Evolutionary conservation across 2,113 vertebrate genomes (phyloP).

Genomic region (Procapra przewalskii): DNA sequence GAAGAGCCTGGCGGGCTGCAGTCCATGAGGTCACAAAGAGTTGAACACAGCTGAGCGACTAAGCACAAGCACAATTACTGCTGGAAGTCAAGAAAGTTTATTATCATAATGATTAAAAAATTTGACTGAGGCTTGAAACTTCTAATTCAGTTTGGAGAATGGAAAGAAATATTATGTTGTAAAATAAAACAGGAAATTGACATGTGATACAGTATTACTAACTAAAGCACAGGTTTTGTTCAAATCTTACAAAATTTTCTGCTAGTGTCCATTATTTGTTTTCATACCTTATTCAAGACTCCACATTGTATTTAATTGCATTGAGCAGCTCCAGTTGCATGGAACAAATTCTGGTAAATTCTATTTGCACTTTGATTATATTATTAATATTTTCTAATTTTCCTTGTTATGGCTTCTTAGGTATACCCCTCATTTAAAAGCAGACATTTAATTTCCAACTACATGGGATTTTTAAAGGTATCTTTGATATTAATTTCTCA

Average conservation of each 20-base stretch:
- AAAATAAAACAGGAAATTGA: neutral
- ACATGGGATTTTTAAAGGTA: neutral
- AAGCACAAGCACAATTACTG: neutral
- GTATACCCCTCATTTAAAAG: neutral
- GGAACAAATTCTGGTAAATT: neutral
- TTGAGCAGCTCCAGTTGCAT: neutral
- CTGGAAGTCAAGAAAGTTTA: neutral
- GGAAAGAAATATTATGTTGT: neutral
- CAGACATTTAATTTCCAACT: neutral
- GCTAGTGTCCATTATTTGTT: neutral
- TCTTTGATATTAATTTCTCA: neutral
- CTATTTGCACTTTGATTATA: neutral
- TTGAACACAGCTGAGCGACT: neutral
- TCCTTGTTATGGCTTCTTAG: neutral
- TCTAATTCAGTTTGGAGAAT: neutral
- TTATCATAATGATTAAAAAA: neutral
- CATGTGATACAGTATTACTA: neutral
- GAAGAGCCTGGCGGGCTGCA: neutral
- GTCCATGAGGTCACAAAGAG: neutral
- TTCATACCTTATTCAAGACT: neutral
- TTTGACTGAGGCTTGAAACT: neutral
- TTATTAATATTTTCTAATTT: neutral
- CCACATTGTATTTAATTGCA: neutral
- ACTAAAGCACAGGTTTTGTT: neutral
- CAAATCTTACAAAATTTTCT: neutral